Conservation (phyloP, 2,113 vertebrate species). For the Ornithorhynchus anatinus region DNA sequence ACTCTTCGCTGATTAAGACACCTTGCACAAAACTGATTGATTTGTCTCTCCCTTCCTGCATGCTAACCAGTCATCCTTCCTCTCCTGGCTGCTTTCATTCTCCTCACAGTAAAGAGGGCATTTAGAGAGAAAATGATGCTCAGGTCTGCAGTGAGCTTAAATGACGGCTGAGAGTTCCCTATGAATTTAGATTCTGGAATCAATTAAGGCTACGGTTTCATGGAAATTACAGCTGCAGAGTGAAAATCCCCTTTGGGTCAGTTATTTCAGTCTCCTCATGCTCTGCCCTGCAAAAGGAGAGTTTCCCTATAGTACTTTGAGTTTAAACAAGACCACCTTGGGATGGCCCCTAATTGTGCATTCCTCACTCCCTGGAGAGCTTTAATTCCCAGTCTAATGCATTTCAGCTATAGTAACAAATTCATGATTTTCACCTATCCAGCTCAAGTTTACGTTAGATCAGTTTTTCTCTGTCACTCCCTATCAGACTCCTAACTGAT, state of each 20-base stretch:
- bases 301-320: background rate
- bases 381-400: background rate
- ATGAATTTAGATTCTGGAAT: conserved; percentile 29
- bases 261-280: background rate
- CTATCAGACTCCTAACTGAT: background rate
- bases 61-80: conserved; percentile 25
- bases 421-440: background rate
- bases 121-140: background rate
- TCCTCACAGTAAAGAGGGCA: conserved; percentile 5
- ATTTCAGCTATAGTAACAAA: too few relatives aligned
- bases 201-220: conserved; percentile 23
- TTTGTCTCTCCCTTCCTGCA: conserved; percentile 42
- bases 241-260: conserved; percentile 45
- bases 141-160: conserved; percentile 16
- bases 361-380: background rate
- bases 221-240: conserved; percentile 18
- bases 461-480: background rate
- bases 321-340: background rate
- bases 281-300: background rate
- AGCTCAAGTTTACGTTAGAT: background rate
- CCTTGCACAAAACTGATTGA: conserved; percentile 42
- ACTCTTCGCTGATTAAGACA: conserved; percentile 65
- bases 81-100: conserved; percentile 10
- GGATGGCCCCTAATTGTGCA: background rate
- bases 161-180: conserved; percentile 2